These are phyloP conservation scores for Pasiphila rectangulata DNA, from an alignment of 2,888 invertebrate genomes.

Conservation along the genomic window DNA sequence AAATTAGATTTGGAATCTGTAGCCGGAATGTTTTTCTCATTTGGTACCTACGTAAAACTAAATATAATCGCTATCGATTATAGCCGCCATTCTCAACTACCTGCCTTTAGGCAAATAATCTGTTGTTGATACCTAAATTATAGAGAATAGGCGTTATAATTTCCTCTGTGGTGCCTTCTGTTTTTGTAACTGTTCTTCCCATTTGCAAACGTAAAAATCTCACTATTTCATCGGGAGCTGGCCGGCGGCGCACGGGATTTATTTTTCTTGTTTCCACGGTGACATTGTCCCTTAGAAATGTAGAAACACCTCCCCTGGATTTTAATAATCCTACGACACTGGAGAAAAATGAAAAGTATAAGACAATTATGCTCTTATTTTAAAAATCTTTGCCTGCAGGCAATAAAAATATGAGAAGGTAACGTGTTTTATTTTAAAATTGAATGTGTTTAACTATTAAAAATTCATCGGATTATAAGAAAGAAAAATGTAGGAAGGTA, in stretches of 20 bases:
- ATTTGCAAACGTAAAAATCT: neutral
- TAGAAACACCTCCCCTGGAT: neutral
- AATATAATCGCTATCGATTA: no score
- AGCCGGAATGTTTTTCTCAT: no score
- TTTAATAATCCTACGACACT: neutral
- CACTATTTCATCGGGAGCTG: neutral
- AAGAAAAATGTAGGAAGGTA: no score
- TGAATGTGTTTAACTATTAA: neutral
- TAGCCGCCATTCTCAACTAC: no score
- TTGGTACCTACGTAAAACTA: no score
- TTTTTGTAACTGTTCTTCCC: no score
- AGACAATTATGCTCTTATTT: neutral
- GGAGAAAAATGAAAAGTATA: neutral
- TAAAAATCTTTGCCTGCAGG: neutral
- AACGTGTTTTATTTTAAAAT: neutral
- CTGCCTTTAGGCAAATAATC: no score
- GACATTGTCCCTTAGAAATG: neutral
- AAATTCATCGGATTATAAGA: no score
- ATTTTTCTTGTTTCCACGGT: neutral
- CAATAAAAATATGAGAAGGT: neutral
- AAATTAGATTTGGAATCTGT: no score
- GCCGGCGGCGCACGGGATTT: neutral
- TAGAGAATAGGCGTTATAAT: no score
- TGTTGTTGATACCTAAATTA: neutral
- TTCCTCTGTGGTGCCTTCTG: neutral